Base-by-base conservation (phyloP, 2,797 vertebrate genomes). In the Enteromius unitaeniatus region DNA sequence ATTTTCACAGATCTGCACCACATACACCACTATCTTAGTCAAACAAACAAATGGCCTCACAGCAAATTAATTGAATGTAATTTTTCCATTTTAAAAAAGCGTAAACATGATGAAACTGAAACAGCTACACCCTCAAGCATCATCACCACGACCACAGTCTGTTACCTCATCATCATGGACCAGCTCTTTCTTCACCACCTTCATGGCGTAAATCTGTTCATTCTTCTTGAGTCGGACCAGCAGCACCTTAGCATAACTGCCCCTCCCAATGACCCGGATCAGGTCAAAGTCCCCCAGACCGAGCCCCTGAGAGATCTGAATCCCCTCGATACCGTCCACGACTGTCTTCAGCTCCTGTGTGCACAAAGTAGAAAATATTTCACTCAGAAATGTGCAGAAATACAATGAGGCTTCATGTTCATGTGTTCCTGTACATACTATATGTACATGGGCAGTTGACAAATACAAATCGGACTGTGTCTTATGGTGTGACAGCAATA, bases 131-230 rank as follows among this genome's bases (percentile, higher is more conserved):
- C 62, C 14, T 34, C 3, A 34, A 28, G 7, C 19, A 53, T 60
- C 15, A 45, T 67, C 60, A 34, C 19, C 58, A 6, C 23, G n/a
- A 55, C 26, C 21, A 78, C 2, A 49, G 37, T 5, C 47, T 49
- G 91, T 93, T 93, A 98, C 98, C 97, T 99, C 98, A 0, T 99
- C 98, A 0, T 99, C 98, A 0, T 99, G 97, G 78, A 99, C 98
- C 90, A 99, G 93, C 87, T 99, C 98, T 92, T 99, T 99, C 92
- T 99, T 99, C 89, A 99, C 98, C 86, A 99, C 98, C 92, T 99
- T 99, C 98, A 99, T 99, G 88, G 98, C 98, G 2, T 97, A 99
- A 58, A 96, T 91, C 83, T 97, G 96, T 78, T 97, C 96, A 0
- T 97, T 97, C 93, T 99, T 99, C 95, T 99, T 99, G 78, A 99